Base-by-base conservation (phyloP, 2,797 vertebrate genomes). In the Ctenopoma multispine region DNA sequence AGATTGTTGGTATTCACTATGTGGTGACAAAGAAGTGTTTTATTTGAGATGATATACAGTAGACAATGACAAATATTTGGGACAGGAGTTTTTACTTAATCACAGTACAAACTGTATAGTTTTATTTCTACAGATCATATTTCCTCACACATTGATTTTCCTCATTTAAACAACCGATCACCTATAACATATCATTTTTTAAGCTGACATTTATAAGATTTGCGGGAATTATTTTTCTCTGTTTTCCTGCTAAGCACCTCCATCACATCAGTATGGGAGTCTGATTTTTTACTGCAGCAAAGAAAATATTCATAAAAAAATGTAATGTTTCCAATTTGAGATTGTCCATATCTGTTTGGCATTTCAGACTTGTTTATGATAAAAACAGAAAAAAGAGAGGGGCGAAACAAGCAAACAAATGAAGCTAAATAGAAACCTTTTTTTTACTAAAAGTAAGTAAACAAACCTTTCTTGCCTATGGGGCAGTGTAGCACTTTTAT, bases 401-500 rank as follows among this genome's bases (percentile, higher is more conserved):
- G 76, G 56, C 63, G 34, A 65, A 88, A 75, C 68, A 50, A 66
- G 80, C 76, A 73, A 77, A 74, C 71, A 82, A 73, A 75, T 62
- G 48, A 56, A 78, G 75, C 72, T 6, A 70, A 82, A 72, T 81
- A 69, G 83, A 80, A 81, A 64, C 84, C 50, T 63, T 77, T 69
- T 77, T 75, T 79, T 63, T 80, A 82, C 65, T 51, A 59, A 46
- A 72, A 31, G 47, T 11, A 58, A 54, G 51, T 44, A 70, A 84
- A 82, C 86, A 70, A 84, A 82, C 86, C 82, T 91, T 88, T 84
- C 80, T 82, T 72, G 83, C 88, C 87, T 72, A 56, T 70, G 77
- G 62, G 80, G 87, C 87, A 80, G 57, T 29, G 86, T 92, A 92
- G 91, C 92, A 93, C 91, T 92, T 92, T 92, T 89, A 87, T 91